Conservation (phyloP, 2,888 invertebrate genomes). For the Pseudolycoriella hygida region DNA sequence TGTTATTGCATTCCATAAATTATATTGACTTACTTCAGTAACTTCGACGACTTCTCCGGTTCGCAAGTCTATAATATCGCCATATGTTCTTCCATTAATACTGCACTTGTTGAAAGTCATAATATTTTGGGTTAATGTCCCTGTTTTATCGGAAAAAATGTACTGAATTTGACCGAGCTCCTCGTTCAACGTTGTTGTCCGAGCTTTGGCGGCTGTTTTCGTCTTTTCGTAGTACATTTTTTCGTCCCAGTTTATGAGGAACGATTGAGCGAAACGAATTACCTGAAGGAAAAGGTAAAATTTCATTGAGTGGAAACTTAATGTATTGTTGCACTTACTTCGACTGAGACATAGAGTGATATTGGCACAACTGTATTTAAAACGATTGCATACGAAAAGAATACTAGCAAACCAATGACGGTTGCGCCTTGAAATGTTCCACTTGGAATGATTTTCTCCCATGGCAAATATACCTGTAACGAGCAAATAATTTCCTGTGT, state of each 20-base stretch:
- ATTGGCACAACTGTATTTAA: conserved; percentile 99
- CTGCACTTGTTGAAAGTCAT: conserved; percentile 99
- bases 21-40: conserved; percentile 64
- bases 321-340: conserved; percentile 38
- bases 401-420: conserved; percentile 88
- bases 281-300: conserved; percentile 42
- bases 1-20: not conserved
- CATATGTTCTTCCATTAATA: conserved; percentile 80
- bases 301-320: not conserved
- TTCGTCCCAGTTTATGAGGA: conserved; percentile 97
- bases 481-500: not conserved
- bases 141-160: conserved; percentile 98
- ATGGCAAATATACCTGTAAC: conserved; percentile 64
- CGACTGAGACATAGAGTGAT: conserved; percentile 89
- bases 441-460: conserved; percentile 81
- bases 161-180: conserved; percentile 98
- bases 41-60: conserved; percentile 79
- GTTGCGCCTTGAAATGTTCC: conserved; percentile 70
- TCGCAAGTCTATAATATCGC: conserved; percentile 72
- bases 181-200: conserved; percentile 96
- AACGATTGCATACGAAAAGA: conserved; percentile 98
- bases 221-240: conserved; percentile 90
- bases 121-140: conserved; percentile 96
- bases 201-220: conserved; percentile 81
- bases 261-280: conserved; percentile 94